phyloP scores from a whole-genome alignment of 2,888 invertebrate genomes.

The Leptopilina drosophilae region DNA sequence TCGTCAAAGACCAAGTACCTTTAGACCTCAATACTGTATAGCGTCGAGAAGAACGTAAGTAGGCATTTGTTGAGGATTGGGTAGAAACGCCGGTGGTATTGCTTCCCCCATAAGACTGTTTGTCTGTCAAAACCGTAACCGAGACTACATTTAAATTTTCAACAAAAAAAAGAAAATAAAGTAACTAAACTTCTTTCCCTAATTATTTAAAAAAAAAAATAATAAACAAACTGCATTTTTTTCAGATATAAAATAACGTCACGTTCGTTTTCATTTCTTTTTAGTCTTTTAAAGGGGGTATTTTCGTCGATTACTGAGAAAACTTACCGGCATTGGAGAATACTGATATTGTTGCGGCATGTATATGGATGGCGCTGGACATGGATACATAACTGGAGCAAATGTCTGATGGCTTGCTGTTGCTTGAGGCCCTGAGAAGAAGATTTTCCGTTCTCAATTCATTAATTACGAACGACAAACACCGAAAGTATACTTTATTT shows the following conservation, averaged over 20 bases:
- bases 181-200: slow-evolving; percentile 48
- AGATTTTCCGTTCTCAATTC: slow-evolving; percentile 38
- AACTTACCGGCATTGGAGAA: slow-evolving; percentile 76
- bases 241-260: background rate
- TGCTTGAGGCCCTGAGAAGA: slow-evolving; percentile 71
- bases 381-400: slow-evolving; percentile 75
- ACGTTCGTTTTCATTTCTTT: slow-evolving; percentile 36
- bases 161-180: slow-evolving; percentile 46
- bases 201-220: background rate
- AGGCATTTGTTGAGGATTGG: slow-evolving; percentile 80
- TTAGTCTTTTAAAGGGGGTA: background rate
- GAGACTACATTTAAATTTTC: slow-evolving; percentile 62
- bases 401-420: slow-evolving; percentile 74
- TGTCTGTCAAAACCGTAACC: slow-evolving; percentile 76
- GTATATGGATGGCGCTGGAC: slow-evolving; percentile 75
- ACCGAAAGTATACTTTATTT: slow-evolving; percentile 13
- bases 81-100: slow-evolving; percentile 78
- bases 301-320: background rate
- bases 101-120: slow-evolving; percentile 77
- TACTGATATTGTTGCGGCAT: slow-evolving; percentile 77
- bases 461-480: slow-evolving; percentile 6
- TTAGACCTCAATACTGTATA: slow-evolving; percentile 81
- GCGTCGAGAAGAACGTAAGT: slow-evolving; percentile 82
- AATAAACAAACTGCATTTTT: background rate
- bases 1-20: slow-evolving; percentile 74